Percentiles rank a stretch among this genome's conserved stretches.
Conservation (phyloP, 2,113 vertebrate genomes). For the Antechinus flavipes region DNA sequence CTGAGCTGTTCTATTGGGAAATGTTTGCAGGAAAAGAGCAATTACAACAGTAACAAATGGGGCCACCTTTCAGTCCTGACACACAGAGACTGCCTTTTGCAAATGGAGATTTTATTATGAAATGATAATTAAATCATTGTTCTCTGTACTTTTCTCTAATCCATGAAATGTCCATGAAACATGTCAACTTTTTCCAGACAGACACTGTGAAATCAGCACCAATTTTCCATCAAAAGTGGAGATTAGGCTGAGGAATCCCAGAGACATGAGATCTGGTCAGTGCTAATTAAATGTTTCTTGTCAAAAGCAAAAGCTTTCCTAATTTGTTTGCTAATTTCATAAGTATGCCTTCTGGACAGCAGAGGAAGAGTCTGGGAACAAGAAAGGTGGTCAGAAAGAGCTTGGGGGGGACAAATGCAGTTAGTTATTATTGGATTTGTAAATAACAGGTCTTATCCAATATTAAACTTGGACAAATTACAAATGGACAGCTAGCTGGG, state of each 20-base stretch:
- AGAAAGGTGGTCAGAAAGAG: neutral
- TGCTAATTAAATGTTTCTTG: conserved; percentile 2
- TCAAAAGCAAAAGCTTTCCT: neutral
- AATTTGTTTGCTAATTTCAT: neutral
- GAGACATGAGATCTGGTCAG: neutral
- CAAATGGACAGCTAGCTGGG: neutral
- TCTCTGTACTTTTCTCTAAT: conserved; percentile 26
- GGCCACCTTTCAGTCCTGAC: conserved; percentile 31
- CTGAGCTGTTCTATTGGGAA: neutral
- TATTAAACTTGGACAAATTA: neutral
- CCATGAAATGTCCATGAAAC: conserved; percentile 34
- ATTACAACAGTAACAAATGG: neutral
- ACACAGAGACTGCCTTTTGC: conserved; percentile 41
- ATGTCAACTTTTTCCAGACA: conserved; percentile 66
- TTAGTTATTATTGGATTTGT: neutral
- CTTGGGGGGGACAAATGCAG: neutral
- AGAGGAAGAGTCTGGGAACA: neutral
- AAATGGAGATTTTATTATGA: conserved; percentile 58
- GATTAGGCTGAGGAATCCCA: conserved; percentile 9
- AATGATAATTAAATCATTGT: conserved; percentile 71
- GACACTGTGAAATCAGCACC: conserved; percentile 68
- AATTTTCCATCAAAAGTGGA: conserved; percentile 65
- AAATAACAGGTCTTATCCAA: neutral
- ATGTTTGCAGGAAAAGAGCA: conserved; percentile 12
- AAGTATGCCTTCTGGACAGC: neutral